Conservation (phyloP, 2,797 vertebrate genomes). For the Semotilus atromaculatus region DNA sequence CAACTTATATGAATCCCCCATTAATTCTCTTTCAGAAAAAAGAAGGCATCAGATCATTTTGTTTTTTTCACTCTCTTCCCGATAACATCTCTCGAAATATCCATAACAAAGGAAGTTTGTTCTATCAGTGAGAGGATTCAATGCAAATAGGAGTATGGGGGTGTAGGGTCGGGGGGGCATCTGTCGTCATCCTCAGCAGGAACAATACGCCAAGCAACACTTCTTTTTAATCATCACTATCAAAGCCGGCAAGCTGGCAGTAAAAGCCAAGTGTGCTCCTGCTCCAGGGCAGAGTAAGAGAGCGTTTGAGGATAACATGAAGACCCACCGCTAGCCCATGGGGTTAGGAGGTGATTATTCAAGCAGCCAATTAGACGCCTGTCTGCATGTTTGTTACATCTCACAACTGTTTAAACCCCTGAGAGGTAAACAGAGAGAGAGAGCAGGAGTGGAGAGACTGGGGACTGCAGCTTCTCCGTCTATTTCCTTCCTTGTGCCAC, state of each 20-base stretch:
- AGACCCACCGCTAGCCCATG: slow-evolving; percentile 58
- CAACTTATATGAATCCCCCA: slow-evolving; percentile 22
- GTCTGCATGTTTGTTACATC: slow-evolving; percentile 67
- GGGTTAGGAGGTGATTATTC: slow-evolving; percentile 76
- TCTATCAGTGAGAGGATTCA: slow-evolving; percentile 65
- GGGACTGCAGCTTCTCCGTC: slow-evolving; percentile 2
- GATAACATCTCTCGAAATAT: slow-evolving; percentile 55
- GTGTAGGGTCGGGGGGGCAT: slow-evolving; percentile 48
- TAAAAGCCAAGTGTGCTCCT: slow-evolving; percentile 67
- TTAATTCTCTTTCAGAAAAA: slow-evolving; percentile 26
- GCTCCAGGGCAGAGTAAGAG: slow-evolving; percentile 67
- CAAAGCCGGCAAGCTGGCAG: slow-evolving; percentile 75
- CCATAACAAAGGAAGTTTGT: slow-evolving; percentile 61
- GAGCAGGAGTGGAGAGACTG: slow-evolving; percentile 7
- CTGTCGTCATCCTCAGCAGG: slow-evolving; percentile 61
- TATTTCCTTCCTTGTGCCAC: slow-evolving; percentile 33
- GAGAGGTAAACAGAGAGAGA: slow-evolving; percentile 53
- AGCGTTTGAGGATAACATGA: slow-evolving; percentile 67
- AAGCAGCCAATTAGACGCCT: slow-evolving; percentile 71
- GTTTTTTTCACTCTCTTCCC: slow-evolving; percentile 7
- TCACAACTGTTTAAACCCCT: slow-evolving; percentile 51
- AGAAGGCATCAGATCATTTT: slow-evolving; percentile 28
- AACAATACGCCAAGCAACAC: slow-evolving; percentile 68
- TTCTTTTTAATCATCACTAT: slow-evolving; percentile 80
- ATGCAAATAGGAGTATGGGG: slow-evolving; percentile 49